phyloP scores from a whole-genome alignment of 2,888 invertebrate species.

The Cantharis rustica region DNA sequence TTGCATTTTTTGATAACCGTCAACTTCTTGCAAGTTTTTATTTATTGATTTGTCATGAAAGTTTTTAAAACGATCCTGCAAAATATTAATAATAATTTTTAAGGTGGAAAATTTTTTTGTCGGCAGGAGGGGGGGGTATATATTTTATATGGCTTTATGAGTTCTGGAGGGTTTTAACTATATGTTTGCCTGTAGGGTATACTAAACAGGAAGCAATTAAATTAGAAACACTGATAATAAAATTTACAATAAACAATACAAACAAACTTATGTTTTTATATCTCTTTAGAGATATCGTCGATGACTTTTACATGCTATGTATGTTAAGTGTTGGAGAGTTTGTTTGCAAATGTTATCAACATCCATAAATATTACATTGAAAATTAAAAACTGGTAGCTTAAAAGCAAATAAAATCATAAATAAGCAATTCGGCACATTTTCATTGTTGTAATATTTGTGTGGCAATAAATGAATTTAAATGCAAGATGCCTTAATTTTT shows the following conservation, averaged over 20 bases:
- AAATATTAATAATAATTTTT: too few species aligned
- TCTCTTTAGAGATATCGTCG: not conserved
- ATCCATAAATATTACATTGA: not conserved
- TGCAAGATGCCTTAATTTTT: too few species aligned
- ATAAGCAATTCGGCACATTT: too few species aligned
- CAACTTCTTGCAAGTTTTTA: not conserved
- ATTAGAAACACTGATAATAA: not conserved
- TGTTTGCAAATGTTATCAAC: not conserved
- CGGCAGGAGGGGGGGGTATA: too few species aligned
- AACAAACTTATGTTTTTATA: not conserved
- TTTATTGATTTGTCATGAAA: too few species aligned
- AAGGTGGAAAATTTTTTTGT: too few species aligned
- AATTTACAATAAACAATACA: not conserved
- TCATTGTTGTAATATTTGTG: too few species aligned
- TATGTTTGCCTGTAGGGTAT: not conserved
- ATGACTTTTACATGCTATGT: not conserved
- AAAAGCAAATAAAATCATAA: too few species aligned
- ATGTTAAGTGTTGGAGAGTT: not conserved
- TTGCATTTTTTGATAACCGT: not conserved
- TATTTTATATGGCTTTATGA: too few species aligned
- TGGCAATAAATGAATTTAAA: too few species aligned
- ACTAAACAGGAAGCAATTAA: not conserved
- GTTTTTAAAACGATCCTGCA: not conserved
- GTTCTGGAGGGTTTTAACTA: not conserved
- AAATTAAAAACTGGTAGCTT: not conserved